Percentiles rank a stretch among this genome's conserved stretches.
Conservation (phyloP, 2,113 vertebrate species). For the Sitta europaea region DNA sequence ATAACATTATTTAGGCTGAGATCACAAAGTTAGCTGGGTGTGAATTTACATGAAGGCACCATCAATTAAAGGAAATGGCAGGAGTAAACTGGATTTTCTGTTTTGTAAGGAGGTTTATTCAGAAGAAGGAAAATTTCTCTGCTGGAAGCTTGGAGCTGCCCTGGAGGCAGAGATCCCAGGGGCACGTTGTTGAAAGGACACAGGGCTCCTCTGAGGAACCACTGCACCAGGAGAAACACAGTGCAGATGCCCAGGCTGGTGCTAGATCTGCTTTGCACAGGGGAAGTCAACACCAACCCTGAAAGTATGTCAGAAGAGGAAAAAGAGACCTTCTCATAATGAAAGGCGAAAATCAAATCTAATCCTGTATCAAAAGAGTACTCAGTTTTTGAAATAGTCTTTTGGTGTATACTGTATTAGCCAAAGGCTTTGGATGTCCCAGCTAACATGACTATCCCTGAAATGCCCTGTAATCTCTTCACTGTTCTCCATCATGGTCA, state of each 20-base stretch:
- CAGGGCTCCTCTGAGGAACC: background rate
- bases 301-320: background rate
- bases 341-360: background rate
- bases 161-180: background rate
- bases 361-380: background rate
- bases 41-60: slow-evolving; percentile 38
- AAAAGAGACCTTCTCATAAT: background rate
- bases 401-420: background rate
- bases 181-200: background rate
- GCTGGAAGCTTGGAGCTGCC: background rate
- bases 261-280: background rate
- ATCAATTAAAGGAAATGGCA: slow-evolving; percentile 19
- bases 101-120: background rate
- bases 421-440: background rate
- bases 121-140: background rate
- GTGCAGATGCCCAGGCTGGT: background rate
- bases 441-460: background rate
- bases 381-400: background rate
- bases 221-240: background rate
- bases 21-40: slow-evolving; percentile 52
- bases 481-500: background rate
- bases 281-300: background rate
- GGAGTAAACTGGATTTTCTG: background rate
- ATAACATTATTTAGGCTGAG: slow-evolving; percentile 43
- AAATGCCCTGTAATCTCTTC: background rate